Evolutionary conservation across 2,113 vertebrate species (phyloP), one percentile per base, ranked within the genome.

Genomic region (Spea multiplicata): DNA sequence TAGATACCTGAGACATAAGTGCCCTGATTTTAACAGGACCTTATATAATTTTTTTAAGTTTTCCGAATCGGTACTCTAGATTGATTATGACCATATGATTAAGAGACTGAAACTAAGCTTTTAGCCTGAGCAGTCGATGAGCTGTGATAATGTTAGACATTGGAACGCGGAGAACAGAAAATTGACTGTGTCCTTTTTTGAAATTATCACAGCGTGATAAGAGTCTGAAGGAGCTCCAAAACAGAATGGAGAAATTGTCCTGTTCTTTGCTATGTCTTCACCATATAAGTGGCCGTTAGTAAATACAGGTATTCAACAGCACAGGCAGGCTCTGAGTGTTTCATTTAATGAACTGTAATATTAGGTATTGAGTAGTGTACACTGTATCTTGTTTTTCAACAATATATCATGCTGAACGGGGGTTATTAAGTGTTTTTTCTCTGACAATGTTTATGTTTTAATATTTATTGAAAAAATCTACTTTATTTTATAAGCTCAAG

Each of bases 51-150:
- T 82, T 86, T 30, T 48, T 72, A 69, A 8, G 7, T 70, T 7
- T 73, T 49, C 47, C 30, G 30, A 30, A 30, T 30, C 30, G 30
- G 5, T 68, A 9, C 30, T 14, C 13, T 68, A 47, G 78, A 82
- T 82, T 83, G 84, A 83, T 86, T 85, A 30, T 30, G 82, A 82
- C 84, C 84, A 62, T 66, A 81, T 88, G 84, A 87, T 88, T 86
- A 83, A 82, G 82, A 66, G 76, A 83, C 71, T 59, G 61, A 83
- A 9, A 13, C 12, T 13, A 57, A 83, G 82, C 80, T 87, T 84
- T 84, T 48, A 74, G 81, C 82, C 81, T 82, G 59, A 80, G n/a
- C 30, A 80, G 84, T 83, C 82, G 86, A 76, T 44, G 74, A 80
- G 17, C 82, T 79, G 76, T 73, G 76, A 79, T 79, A 79, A 73